Evolutionary conservation across 2,113 vertebrate genomes (phyloP), one percentile per base, ranked within the genome.

Genomic region (Elephantulus edwardii): DNA sequence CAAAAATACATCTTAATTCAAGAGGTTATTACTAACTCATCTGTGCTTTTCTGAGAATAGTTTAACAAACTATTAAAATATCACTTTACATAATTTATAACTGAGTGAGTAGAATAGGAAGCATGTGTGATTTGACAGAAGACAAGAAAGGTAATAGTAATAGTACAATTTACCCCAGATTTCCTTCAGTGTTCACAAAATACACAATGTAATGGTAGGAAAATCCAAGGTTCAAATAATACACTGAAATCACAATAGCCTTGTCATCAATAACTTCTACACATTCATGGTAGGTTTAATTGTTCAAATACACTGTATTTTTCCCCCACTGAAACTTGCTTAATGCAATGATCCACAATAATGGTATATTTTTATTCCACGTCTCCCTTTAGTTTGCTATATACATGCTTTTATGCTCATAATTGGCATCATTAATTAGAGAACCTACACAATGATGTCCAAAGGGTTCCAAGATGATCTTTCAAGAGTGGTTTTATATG

Each of bases 391-490:
- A 19, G 8, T 26, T 52, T 76, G 44, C 54, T 64, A 9, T 9
- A 38, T 76, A 50, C 30, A n/a, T 56, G 84, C 50, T 8, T 80
- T 70, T 83, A 35, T 20, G 20, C 1, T 79, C 62, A 46, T 8
- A 92, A 75, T 79, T 72, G 17, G 68, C 28, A 5, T 79, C 79
- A 71, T 62, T 87, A 82, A 83, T 83, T 86, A 52, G 12, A 77
- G 89, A 26, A 46, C 58, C 11, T 72, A 74, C 16, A 80, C n/a
- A 83, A 80, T 7, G 30, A 68, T 62, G 48, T 35, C 33, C 71
- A 75, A 16, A 81, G 28, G 26, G 70, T 83, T 66, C 6, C 38
- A 71, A 84, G 12, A 40, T 40, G 1, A 54, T 26, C 6, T 5
- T n/a, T n/a, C n/a, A n/a, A n/a, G n/a, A n/a, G n/a, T n/a, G n/a